Evolutionary conservation across 2,888 invertebrate species (phyloP), one percentile per base, ranked within the genome.

Genomic region (Teleogryllus oceanicus): DNA sequence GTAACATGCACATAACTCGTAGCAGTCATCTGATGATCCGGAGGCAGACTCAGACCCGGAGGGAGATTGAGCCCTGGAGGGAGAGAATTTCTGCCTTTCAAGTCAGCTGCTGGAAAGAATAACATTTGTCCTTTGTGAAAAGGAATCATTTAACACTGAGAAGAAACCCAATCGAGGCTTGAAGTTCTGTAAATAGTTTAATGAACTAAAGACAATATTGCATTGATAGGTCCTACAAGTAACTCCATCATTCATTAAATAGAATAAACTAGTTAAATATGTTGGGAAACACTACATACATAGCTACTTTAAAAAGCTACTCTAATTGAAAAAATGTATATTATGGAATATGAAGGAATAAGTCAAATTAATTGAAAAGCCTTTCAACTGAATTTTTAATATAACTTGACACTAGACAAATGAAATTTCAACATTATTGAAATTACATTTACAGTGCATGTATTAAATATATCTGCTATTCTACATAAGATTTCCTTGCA

Each of bases 1-100:
- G 82, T 78, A 49, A 82, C 81, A 74, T 80, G 82, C 24, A 82
- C 79, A 79, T 80, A 82, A 37, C 79, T 80, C 49, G 79, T 77
- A 51, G 78, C 75, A 37, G 37, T 37, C 37, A 37, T 37, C 37
- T 37, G 37, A 24, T 79, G 81, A 21, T 81, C 82, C 37, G 80
- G 81, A 50, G 80, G 77, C 80, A 81, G 74, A 49, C 77, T 62
- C 21, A 82, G 51, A 11, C 82, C 82, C 77, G 81, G 79, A 51
- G 81, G 80, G 3, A 81, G 62, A 62, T 13, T 62, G 49, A 82
- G 75, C 37, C 81, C 80, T 49, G 81, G 79, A 12, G 81, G 81
- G 37, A 81, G 24, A 3, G 81, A 78, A n/a, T 50, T 76, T 77
- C 80, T 78, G n/a, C 62, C 79, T 76, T 79, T 80, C 13, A 76